These are phyloP conservation scores for Chiloscyllium plagiosum DNA, from an alignment of 2,113 vertebrate genomes.

Conservation along the genomic window DNA sequence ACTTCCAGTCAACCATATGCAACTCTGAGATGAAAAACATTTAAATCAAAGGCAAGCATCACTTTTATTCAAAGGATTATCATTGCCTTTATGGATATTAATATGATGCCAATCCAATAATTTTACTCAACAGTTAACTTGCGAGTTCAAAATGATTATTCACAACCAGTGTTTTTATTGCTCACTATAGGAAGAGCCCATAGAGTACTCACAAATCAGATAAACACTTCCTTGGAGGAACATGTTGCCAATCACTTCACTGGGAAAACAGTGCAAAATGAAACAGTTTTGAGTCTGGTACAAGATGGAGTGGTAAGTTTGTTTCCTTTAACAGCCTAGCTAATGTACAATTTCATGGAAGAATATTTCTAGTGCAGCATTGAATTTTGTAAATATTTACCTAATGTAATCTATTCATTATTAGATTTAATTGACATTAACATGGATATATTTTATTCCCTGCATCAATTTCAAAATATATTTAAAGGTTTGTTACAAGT, in stretches of 20 bases:
- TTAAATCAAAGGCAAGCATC: background rate
- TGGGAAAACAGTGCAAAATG: constrained; percentile 13
- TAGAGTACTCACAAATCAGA: constrained; percentile 38
- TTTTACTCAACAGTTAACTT: background rate
- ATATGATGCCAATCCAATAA: background rate
- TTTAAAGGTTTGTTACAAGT: no score
- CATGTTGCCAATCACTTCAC: constrained; percentile 39
- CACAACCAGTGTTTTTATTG: background rate
- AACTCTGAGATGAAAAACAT: background rate
- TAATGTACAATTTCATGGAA: background rate
- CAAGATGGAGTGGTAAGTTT: constrained; percentile 42
- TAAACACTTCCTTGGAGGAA: constrained; percentile 41
- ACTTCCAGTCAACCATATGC: background rate
- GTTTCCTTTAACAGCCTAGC: background rate
- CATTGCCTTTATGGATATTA: background rate
- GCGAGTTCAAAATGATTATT: background rate
- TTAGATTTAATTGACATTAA: background rate
- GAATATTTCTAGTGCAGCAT: background rate
- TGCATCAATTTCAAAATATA: no score
- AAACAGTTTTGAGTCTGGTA: constrained; percentile 40
- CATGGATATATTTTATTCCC: no score
- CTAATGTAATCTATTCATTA: background rate
- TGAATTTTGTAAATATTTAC: background rate
- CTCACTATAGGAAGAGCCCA: constrained; percentile 40
- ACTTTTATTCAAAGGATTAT: background rate